Evolutionary conservation across 2,797 vertebrate species (phyloP).

Genomic region (Phalloptychus januarius): DNA sequence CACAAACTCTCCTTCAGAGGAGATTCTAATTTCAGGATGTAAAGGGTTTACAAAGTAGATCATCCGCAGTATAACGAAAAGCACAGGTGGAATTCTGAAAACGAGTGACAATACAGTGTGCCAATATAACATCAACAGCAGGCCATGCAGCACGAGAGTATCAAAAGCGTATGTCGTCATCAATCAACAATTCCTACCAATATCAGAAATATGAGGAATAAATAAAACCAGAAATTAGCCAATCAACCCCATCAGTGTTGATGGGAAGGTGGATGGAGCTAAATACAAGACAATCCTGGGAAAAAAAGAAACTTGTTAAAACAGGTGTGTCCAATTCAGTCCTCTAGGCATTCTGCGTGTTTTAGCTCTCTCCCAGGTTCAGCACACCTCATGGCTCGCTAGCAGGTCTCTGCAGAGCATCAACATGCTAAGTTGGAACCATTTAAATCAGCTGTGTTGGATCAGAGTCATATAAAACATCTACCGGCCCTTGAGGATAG

Average conservation of each 20-base stretch:
- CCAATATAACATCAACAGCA: too few relatives aligned
- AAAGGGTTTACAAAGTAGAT: conserved; percentile 35
- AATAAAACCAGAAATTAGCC: too few relatives aligned
- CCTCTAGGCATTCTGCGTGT: neutral
- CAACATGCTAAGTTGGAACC: neutral
- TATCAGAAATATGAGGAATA: too few relatives aligned
- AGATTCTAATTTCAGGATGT: conserved; percentile 24
- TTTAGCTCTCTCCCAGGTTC: neutral
- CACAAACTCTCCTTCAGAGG: conserved; percentile 40
- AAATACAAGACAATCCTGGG: neutral
- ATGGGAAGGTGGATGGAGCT: neutral
- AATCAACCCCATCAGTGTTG: neutral
- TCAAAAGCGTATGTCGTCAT: too few relatives aligned
- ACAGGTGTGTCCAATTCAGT: neutral
- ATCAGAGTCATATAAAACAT: neutral
- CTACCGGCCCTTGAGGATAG: neutral
- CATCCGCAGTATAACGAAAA: conserved; percentile 35
- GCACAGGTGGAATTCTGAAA: conserved; percentile 27
- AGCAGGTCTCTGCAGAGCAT: neutral
- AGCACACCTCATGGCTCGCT: neutral
- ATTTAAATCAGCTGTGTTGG: neutral
- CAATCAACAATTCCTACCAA: too few relatives aligned
- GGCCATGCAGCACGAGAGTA: too few relatives aligned
- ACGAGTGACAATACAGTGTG: too few relatives aligned
- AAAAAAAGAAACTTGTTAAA: neutral